Conservation (phyloP, 2,113 vertebrate species). For the Leptodactylus fuscus region DNA sequence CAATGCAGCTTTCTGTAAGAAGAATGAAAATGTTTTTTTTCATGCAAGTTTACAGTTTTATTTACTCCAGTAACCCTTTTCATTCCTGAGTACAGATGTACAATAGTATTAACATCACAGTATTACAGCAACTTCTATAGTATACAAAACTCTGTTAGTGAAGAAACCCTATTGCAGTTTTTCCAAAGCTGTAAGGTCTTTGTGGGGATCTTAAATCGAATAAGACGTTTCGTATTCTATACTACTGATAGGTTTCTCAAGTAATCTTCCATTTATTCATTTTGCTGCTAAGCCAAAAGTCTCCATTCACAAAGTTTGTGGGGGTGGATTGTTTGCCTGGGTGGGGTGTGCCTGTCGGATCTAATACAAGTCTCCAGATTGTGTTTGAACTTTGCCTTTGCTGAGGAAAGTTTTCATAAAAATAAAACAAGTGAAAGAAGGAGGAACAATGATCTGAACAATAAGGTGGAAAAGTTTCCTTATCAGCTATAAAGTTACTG, state of each 20-base stretch:
- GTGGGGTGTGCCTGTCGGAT: constrained; percentile 18
- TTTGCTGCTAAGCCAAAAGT: neutral
- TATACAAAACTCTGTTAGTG: too few relatives aligned
- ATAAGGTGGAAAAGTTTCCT: constrained; percentile 13
- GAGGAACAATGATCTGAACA: neutral
- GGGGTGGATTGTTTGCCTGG: constrained; percentile 12
- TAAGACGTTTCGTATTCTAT: neutral
- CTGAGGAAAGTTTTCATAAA: constrained; percentile 30
- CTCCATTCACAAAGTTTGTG: constrained; percentile 6
- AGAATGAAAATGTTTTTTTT: too few relatives aligned
- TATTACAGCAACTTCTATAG: too few relatives aligned
- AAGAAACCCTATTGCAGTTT: too few relatives aligned
- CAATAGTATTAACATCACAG: too few relatives aligned
- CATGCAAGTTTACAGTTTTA: too few relatives aligned
- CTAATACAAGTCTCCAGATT: constrained; percentile 50
- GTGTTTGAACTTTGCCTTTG: constrained; percentile 54
- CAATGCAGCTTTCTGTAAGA: too few relatives aligned
- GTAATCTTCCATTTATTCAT: constrained; percentile 1
- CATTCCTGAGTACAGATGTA: too few relatives aligned
- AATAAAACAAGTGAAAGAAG: constrained; percentile 12
- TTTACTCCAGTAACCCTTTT: too few relatives aligned
- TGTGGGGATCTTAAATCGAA: neutral
- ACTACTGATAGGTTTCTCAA: neutral
- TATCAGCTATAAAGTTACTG: constrained; percentile 51
- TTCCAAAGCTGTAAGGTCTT: neutral